phyloP scores from a whole-genome alignment of 2,888 invertebrate species.

The Ligdia adustata region DNA sequence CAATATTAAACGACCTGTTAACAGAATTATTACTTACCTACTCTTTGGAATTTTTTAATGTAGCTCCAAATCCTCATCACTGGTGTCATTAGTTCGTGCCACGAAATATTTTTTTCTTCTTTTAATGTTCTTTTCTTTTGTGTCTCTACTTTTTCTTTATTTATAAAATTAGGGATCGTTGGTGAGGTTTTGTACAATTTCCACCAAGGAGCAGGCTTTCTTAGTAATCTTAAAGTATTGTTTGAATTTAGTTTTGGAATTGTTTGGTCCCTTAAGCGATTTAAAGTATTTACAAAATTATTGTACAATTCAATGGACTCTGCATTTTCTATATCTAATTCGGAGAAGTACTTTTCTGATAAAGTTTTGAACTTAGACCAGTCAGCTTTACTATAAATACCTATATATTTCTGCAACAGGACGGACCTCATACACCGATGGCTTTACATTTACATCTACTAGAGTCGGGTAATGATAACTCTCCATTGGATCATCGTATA shows the following conservation, averaged over 20 bases:
- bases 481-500: too few species aligned
- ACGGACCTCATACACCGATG: background rate
- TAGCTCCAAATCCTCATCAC: background rate
- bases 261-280: background rate
- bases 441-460: too few species aligned
- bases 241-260: background rate
- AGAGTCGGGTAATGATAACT: too few species aligned
- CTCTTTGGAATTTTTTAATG: constrained; percentile 1
- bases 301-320: background rate
- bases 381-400: background rate
- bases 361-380: background rate
- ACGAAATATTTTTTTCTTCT: too few species aligned
- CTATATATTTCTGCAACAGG: background rate
- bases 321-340: background rate
- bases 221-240: background rate
- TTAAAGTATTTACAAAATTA: too few species aligned
- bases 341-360: background rate
- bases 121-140: background rate
- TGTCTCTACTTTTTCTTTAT: background rate
- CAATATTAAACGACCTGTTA: too few species aligned
- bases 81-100: constrained; percentile 1
- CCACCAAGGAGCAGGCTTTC: background rate
- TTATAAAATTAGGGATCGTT: too few species aligned
- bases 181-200: too few species aligned
- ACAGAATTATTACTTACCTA: background rate